Percentiles rank a stretch among this genome's conserved stretches.
Conservation (phyloP, 64 coral and sea anemone species). For the Actinia tenebrosa region DNA sequence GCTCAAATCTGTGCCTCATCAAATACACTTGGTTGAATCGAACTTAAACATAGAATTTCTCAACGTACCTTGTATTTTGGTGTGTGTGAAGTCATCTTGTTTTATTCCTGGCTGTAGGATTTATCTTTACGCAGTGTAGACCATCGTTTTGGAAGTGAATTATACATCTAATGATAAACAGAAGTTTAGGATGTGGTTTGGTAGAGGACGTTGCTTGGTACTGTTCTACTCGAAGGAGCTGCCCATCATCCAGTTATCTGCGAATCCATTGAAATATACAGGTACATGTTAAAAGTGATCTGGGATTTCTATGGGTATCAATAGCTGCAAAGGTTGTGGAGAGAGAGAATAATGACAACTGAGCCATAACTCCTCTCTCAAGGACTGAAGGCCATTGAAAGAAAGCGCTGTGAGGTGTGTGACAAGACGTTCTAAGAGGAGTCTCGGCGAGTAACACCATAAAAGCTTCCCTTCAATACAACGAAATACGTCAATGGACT, state of each 20-base stretch:
- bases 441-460: constrained; percentile 2
- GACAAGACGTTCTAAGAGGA: constrained; percentile 13
- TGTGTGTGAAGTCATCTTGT: background rate
- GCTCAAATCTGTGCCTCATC: constrained; percentile 14
- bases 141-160: constrained; percentile 12
- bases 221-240: background rate
- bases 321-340: background rate
- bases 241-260: background rate
- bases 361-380: background rate
- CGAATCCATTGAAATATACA: background rate
- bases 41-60: background rate
- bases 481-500: background rate
- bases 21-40: background rate
- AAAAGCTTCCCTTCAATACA: background rate
- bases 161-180: constrained; percentile 15
- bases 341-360: constrained; percentile 1
- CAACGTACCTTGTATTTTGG: background rate
- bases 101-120: background rate
- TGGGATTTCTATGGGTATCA: background rate
- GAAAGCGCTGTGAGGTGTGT: background rate
- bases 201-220: background rate
- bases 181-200: constrained; percentile 6
- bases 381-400: constrained; percentile 11
- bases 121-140: background rate
- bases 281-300: constrained; percentile 1